Evolutionary conservation across 2,113 vertebrate species (phyloP), one percentile per base, ranked within the genome.

Genomic region (Rattus rattus): DNA sequence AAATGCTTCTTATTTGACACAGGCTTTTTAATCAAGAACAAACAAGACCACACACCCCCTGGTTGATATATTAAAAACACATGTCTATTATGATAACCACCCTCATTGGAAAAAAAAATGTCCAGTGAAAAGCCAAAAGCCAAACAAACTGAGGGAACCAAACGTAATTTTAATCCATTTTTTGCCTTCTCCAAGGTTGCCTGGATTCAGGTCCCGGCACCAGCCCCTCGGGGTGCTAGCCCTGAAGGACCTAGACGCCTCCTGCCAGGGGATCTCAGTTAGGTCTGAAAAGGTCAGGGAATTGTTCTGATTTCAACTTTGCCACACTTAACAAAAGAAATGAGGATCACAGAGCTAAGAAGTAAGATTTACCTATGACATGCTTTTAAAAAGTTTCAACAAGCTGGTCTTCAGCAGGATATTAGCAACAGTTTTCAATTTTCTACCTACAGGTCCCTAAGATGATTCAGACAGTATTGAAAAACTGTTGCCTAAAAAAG

Each of bases 21-120:
- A 33, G 33, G 1, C 97, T 98, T 98, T 98, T 98, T 98, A 98
- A 96, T 98, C 98, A 97, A 96, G 98, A 97, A 97, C 87, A n/a
- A 98, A 97, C 0, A 95, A 97, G 93, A 97, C 97, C 96, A 88
- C 97, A 98, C 98, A 97, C 95, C 30, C 88, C 97, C 70, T 98
- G 91, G 96, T 13, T 96, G 90, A 90, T 95, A 91, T 85, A 97
- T 97, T 96, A 97, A 96, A 97, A 96, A 97, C 95, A 97, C 77
- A 92, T 98, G 97, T 91, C 22, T 95, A 79, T 93, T 93, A 97
- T 94, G 83, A 83, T 96, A 96, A 89, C 97, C 84, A 96, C 6
- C 20, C 49, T 83, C 36, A 91, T 93, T 33, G 61, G 36, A 90
- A 94, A 75, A 92, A 75, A 75, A 93, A 75, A 61, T 47, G 33